Evolutionary conservation across 2,797 vertebrate species (phyloP).

Genomic region (Vespertilio murinus): DNA sequence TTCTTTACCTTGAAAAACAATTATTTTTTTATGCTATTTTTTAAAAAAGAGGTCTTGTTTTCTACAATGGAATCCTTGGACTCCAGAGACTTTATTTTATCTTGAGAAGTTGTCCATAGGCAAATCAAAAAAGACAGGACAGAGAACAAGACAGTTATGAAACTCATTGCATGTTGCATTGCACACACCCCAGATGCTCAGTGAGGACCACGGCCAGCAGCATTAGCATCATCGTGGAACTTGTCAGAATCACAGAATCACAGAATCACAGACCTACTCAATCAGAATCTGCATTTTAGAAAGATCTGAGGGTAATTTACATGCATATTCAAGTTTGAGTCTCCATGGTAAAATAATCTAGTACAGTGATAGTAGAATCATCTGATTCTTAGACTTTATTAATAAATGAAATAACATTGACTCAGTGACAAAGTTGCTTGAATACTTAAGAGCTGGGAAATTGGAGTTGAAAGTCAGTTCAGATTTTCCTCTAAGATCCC

Average conservation of each 20-base stretch:
- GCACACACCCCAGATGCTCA: neutral
- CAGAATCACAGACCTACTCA: neutral
- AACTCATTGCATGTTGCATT: neutral
- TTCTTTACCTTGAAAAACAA: neutral
- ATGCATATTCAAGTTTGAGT: neutral
- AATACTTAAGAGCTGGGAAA: neutral
- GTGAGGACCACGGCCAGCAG: neutral
- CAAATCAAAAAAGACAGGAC: neutral
- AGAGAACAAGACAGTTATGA: neutral
- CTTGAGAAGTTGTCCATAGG: neutral
- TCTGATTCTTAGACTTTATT: neutral
- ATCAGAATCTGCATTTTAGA: neutral
- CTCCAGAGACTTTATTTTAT: conserved; percentile 30
- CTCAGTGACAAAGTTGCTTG: neutral
- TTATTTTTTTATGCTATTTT: neutral
- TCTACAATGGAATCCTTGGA: neutral
- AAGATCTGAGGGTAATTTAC: neutral
- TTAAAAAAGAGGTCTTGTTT: neutral
- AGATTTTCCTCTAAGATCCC: neutral
- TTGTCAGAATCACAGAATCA: neutral
- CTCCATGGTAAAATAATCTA: neutral
- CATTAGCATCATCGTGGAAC: neutral
- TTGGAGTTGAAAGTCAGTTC: neutral
- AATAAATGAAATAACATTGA: neutral
- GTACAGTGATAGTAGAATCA: neutral